A percentile compares a stretch with the other conserved stretches of the same genome.
Conservation (phyloP, 2,113 vertebrate genomes). For the Chionodraco myersi region DNA sequence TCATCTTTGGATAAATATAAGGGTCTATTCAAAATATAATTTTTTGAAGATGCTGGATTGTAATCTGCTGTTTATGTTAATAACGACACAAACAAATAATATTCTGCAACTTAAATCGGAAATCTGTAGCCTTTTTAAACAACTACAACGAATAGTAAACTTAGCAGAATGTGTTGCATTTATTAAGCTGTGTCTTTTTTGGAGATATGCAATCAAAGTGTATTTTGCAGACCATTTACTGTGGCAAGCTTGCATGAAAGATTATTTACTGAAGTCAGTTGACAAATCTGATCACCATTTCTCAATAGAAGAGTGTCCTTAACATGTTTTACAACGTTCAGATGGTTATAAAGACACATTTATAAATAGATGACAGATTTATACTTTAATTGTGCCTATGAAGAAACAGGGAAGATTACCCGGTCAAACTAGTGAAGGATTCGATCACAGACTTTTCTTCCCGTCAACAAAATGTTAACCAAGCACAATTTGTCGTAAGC, state of each 20-base stretch:
- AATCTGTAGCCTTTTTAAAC: background rate
- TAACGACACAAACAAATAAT: background rate
- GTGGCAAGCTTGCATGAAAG: background rate
- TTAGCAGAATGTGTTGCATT: background rate
- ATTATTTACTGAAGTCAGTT: background rate
- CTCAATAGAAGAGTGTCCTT: background rate
- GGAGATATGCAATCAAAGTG: background rate
- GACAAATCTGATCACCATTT: slow-evolving; percentile 5
- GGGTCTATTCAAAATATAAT: background rate
- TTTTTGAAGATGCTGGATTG: background rate
- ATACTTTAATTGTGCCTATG: background rate
- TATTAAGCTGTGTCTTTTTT: background rate
- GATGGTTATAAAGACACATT: background rate
- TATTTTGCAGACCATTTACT: no score
- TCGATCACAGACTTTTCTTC: background rate
- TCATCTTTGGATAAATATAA: background rate
- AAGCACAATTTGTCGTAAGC: background rate
- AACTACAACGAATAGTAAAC: background rate
- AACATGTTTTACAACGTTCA: no score
- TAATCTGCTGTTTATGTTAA: background rate
- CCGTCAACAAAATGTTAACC: background rate
- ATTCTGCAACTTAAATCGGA: background rate
- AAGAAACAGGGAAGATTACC: background rate
- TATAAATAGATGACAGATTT: background rate
- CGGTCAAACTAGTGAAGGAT: background rate